Percentiles rank a stretch among this genome's conserved stretches.
phyloP scores from a whole-genome alignment of 92 coral and sea anemone genomes.

The Ricordea florida region DNA sequence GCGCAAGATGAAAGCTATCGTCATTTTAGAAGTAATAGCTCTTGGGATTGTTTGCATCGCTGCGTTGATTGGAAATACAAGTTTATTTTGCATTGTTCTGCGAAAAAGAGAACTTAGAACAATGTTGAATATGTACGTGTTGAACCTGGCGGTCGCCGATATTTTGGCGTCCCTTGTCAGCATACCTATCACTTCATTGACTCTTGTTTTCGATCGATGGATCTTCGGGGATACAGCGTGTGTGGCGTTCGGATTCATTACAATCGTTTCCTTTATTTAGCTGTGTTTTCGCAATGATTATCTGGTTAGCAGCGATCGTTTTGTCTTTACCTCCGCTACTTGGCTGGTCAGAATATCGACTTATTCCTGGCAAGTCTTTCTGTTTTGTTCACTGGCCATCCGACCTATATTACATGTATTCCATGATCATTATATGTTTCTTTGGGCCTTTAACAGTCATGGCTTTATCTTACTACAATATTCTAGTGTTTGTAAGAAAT shows the following conservation, averaged over 20 bases:
- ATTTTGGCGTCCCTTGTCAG: constrained; percentile 43
- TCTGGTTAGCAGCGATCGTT: constrained; percentile 40
- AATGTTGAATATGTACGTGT: constrained; percentile 41
- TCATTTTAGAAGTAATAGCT: constrained; percentile 28
- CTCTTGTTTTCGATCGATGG: constrained; percentile 22
- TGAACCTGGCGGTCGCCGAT: constrained; percentile 56
- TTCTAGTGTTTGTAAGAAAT: constrained; percentile 12
- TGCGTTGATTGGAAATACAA: constrained; percentile 42
- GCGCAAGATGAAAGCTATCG: no score
- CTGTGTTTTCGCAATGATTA: constrained; percentile 2
- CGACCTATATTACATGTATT: constrained; percentile 48
- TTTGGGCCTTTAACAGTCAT: constrained; percentile 62
- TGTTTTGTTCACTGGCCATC: constrained; percentile 63
- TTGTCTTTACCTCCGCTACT: constrained; percentile 57
- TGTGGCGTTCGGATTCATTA: constrained; percentile 31
- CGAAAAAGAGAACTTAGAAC: constrained; percentile 25
- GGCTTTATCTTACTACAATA: constrained; percentile 55
- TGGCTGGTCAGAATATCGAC: constrained; percentile 64
- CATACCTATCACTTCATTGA: constrained; percentile 45
- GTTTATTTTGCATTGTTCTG: constrained; percentile 38
- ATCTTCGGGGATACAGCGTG: constrained; percentile 42
- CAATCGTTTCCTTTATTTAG: constrained; percentile 43
- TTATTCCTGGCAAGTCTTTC: constrained; percentile 47
- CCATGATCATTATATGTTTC: constrained; percentile 66
- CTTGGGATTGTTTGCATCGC: constrained; percentile 27